Evolutionary conservation across 1,140 invertebrate species (phyloP).

Genomic region (Macrotrachela quadricornifera): DNA sequence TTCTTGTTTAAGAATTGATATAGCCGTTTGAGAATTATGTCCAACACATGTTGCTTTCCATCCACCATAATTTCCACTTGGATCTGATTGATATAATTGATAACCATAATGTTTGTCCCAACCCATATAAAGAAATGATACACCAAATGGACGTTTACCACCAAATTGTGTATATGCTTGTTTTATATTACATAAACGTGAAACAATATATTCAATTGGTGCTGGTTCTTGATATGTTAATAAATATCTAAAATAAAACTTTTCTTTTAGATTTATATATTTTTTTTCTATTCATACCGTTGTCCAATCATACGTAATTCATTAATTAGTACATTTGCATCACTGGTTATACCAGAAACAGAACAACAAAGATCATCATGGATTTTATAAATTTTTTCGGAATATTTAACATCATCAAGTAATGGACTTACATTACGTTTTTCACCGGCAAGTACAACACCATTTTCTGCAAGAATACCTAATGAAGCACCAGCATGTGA

Average conservation of each 20-base stretch:
- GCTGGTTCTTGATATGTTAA: conserved; percentile 92
- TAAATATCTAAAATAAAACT: conserved; percentile 39
- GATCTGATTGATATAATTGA: conserved; percentile 95
- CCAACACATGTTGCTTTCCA: conserved; percentile 99
- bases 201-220: conserved; percentile 90
- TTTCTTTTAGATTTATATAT: too few relatives aligned
- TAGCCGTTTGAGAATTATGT: conserved; percentile 69
- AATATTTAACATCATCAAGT: conserved; percentile 81
- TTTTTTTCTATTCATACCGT: not conserved
- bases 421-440: conserved; percentile 89
- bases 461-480: conserved; percentile 79
- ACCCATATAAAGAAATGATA: conserved; percentile 93
- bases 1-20: conserved; percentile 91
- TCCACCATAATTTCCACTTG: conserved; percentile 95
- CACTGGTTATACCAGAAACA: conserved; percentile 94
- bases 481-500: conserved; percentile 94
- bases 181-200: conserved; percentile 89
- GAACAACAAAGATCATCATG: conserved; percentile 96
- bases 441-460: conserved; percentile 86
- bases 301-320: conserved; percentile 81
- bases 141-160: conserved; percentile 78
- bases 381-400: conserved; percentile 95
- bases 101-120: conserved; percentile 98
- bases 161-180: conserved; percentile 98
- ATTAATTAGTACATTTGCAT: conserved; percentile 95